Percentiles rank a stretch among this genome's conserved stretches.
Conservation (phyloP, 2,113 vertebrate species). For the Petaurus breviceps region DNA sequence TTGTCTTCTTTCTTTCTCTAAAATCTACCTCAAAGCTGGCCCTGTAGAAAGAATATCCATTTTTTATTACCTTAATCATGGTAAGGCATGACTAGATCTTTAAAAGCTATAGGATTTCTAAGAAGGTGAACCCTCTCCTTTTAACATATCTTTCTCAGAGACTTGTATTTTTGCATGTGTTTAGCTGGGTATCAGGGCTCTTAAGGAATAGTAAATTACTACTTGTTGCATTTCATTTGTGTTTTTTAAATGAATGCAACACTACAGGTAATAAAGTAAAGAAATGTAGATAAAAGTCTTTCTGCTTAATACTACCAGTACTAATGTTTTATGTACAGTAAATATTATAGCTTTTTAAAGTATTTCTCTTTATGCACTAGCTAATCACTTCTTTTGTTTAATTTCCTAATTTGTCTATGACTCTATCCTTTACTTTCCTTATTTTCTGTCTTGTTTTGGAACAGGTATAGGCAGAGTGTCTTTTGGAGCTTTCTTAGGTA, state of each 20-base stretch:
- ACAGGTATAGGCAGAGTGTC: constrained; percentile 94
- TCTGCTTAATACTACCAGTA: not conserved
- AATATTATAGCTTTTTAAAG: constrained; percentile 12
- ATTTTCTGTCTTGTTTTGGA: constrained; percentile 71
- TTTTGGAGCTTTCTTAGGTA: constrained; percentile 95
- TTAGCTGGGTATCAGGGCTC: not conserved
- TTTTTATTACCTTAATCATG: not conserved
- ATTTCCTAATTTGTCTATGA: constrained; percentile 56
- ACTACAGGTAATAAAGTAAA: not conserved
- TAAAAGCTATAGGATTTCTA: not conserved
- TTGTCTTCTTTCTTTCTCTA: not conserved
- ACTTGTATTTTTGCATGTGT: not conserved
- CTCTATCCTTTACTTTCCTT: constrained; percentile 78
- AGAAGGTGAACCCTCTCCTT: not conserved
- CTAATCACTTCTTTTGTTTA: constrained; percentile 52
- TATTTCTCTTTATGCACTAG: constrained; percentile 50
- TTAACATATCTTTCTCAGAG: not conserved
- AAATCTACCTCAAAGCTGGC: not conserved
- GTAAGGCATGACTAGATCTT: not conserved
- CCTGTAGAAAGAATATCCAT: not conserved
- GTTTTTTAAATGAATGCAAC: not conserved
- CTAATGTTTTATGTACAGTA: not conserved
- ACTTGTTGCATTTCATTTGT: not conserved
- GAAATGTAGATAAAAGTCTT: not conserved
- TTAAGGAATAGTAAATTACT: not conserved